Base-by-base conservation (phyloP, 2,113 vertebrate genomes). In the Herpetotheres cachinnans region DNA sequence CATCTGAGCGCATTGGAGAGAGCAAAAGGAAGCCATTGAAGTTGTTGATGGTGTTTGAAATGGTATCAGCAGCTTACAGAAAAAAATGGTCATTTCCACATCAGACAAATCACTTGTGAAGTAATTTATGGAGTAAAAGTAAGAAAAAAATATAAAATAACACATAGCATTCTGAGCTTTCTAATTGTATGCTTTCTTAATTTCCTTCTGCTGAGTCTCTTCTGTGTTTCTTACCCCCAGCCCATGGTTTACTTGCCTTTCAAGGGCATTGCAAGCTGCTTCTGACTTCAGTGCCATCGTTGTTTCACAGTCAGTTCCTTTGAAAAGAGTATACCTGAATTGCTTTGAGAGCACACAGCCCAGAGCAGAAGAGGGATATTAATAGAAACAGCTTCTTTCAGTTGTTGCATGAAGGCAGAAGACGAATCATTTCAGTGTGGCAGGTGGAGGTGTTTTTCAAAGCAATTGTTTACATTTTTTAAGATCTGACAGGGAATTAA, bases 371-470 rank as follows among this genome's bases (percentile, higher is more conserved):
- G 84, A 73, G 21, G 16, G 26, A 26, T 97, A 94, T 96, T 95
- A 73, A 91, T 94, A 97, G 96, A 82, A 92, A 59, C 58, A 88
- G 18, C 29, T 66, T 79, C 81, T 80, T 62, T 77, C 29, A 91
- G 89, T 79, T 88, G 62, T 65, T 82, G 8, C 14, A 11, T 34
- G 54, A 85, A 93, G 77, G 21, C 36, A 85, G 95, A 74, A 79
- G 44, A 84, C 61, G 4, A 91, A 52, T 66, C 91, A 71, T 89
- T 91, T 82, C 52, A 58, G 38, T 56, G 56, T 85, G 81, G 55
- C 73, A 91, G 82, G 88, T 86, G 84, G 42, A 95, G 82, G 46
- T 91, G 71, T 55, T 91, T 96, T 91, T 93, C 91, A 93, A 88
- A 95, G 61, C 52, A 79, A 20, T 77, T 93, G 58, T 77, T 91